Base-by-base conservation (phyloP, 2,113 vertebrate genomes). In the Mastomys coucha region DNA sequence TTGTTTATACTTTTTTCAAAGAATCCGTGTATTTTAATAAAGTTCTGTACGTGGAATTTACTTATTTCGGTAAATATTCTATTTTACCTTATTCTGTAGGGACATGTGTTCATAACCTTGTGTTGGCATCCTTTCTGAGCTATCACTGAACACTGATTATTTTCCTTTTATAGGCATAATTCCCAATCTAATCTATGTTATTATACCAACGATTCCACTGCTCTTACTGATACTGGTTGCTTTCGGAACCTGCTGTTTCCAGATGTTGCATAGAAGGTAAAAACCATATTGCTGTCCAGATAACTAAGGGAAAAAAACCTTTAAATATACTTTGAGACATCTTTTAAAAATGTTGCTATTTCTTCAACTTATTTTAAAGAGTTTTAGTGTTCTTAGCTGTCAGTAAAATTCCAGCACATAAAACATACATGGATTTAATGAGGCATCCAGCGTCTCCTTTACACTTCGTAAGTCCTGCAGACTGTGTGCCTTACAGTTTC, bases 161-260 rank as follows among this genome's bases (percentile, higher is more conserved):
- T 95, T 95, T 97, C 26, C n/a, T 97, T 89, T 98, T 98, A 1
- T 97, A 99, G 99, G 99, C 69, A 98, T 99, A 98, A 98, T 99
- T 98, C 99, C 99, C 0, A 99, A 99, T 95, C 98, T 99, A 98
- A 99, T 99, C 96, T 99, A 99, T 81, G 99, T 99, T 5, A 98
- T 99, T 97, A 99, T 99, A 97, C 99, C 99, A 76, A 99, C 99
- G 51, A 99, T 99, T 98, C 99, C 99, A 3, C 98, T 99, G 86
- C 98, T 99, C 58, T 98, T 99, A 97, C 98, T 99, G 98, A 99
- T 99, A 98, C 96, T 99, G 96, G 99, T 99, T 98, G 99, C 99
- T 96, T 99, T 99, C 95, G 99, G 99, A 89, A 99, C 99, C 12
- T 99, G 99, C 98, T 99, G 99, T 97, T 99, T 99, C 97, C 99